Conservation (phyloP, 2,888 invertebrate genomes). For the Dynastes grantii region DNA sequence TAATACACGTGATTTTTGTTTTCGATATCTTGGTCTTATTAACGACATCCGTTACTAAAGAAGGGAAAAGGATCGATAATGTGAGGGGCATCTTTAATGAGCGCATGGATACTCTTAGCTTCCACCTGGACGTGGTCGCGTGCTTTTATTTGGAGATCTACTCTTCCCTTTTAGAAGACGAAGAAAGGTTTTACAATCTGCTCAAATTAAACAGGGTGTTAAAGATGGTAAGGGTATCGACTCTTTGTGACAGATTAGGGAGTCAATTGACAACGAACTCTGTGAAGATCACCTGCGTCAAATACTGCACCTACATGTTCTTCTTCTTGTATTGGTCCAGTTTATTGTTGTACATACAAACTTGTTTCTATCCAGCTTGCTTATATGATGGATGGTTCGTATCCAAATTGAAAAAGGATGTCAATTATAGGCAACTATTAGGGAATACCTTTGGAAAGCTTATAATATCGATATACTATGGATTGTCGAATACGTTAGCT, state of each 20-base stretch:
- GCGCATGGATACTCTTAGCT: constrained; percentile 71
- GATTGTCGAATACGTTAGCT: constrained; percentile 70
- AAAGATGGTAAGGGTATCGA: constrained; percentile 72
- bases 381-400: constrained; percentile 72
- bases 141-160: constrained; percentile 73
- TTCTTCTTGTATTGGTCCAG: constrained; percentile 73
- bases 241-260: constrained; percentile 71
- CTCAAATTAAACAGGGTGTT: constrained; percentile 74
- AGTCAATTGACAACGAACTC: constrained; percentile 63
- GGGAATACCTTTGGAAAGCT: constrained; percentile 62
- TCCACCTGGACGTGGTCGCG: constrained; percentile 72
- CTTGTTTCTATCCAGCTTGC: constrained; percentile 72
- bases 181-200: constrained; percentile 71
- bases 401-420: constrained; percentile 52
- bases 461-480: constrained; percentile 71
- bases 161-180: constrained; percentile 62
- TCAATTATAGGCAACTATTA: constrained; percentile 45
- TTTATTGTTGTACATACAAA: constrained; percentile 72
- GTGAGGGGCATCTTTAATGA: constrained; percentile 69
- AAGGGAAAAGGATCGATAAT: constrained; percentile 65
- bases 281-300: constrained; percentile 65
- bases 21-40: constrained; percentile 71
- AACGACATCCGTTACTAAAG: constrained; percentile 72
- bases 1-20: constrained; percentile 69
- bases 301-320: constrained; percentile 71